phyloP scores from a whole-genome alignment of 2,888 invertebrate species.

The Drosophila picticornis region DNA sequence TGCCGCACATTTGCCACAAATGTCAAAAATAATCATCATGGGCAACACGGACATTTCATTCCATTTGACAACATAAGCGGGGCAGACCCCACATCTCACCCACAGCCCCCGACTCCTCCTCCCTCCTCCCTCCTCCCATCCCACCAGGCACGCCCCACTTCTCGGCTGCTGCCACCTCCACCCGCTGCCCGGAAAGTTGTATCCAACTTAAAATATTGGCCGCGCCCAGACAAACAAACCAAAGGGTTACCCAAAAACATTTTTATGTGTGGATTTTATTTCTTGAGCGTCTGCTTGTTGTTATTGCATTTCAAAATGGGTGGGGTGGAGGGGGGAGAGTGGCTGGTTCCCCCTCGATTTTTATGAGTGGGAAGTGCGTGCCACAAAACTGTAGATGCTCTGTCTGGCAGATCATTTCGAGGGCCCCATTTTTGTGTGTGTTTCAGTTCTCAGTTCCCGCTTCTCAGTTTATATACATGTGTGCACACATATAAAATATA shows the following conservation, averaged over 20 bases:
- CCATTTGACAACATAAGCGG: conserved; percentile 74
- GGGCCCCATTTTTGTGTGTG: background rate
- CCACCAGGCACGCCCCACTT: conserved; percentile 15
- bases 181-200: background rate
- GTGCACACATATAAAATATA: conserved; percentile 75
- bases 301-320: conserved; percentile 39
- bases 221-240: conserved; percentile 49
- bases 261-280: conserved; percentile 68
- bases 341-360: conserved; percentile 56
- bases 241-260: conserved; percentile 74
- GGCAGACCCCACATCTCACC: conserved; percentile 6
- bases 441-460: background rate
- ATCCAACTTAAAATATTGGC: conserved; percentile 9
- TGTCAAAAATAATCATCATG: conserved; percentile 79
- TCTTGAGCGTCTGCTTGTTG: conserved; percentile 64
- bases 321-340: background rate
- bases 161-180: conserved; percentile 6
- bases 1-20: conserved; percentile 78
- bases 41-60: conserved; percentile 68
- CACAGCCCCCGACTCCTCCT: background rate
- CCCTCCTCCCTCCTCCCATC: background rate
- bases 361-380: conserved; percentile 79
- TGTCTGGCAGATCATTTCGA: conserved; percentile 24
- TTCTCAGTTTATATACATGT: conserved; percentile 14
- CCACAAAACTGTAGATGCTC: conserved; percentile 32